Conservation (phyloP, 2,888 invertebrate genomes). For the Ichneumon xanthorius region DNA sequence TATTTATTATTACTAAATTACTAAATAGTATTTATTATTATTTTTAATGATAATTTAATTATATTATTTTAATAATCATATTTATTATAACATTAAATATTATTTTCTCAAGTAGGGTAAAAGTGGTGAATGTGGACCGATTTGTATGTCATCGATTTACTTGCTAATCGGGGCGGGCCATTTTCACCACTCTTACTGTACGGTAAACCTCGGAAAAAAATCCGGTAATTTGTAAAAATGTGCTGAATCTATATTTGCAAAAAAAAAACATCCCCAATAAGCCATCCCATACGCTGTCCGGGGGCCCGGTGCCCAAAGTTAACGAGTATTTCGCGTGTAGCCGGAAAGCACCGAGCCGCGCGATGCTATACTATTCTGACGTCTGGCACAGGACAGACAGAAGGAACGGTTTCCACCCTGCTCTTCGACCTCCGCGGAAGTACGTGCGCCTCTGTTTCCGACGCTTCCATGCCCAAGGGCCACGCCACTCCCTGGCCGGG, state of each 20-base stretch:
- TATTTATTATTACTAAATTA: not conserved
- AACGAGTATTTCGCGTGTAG: constrained; percentile 81
- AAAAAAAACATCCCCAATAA: constrained; percentile 9
- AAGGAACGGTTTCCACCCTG: constrained; percentile 62
- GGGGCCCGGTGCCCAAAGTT: constrained; percentile 73
- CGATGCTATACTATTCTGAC: constrained; percentile 55
- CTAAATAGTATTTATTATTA: not conserved
- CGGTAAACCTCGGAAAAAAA: not conserved
- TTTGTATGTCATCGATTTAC: no score
- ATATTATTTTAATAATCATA: no score
- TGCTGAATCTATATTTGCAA: constrained; percentile 12
- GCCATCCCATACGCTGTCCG: constrained; percentile 9
- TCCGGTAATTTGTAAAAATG: constrained; percentile 1
- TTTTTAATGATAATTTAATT: not conserved
- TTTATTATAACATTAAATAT: no score
- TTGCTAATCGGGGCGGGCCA: not conserved
- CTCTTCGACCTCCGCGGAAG: constrained; percentile 57
- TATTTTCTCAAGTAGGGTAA: no score
- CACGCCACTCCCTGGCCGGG: constrained; percentile 77
- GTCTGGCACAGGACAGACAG: constrained; percentile 51
- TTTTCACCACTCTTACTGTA: not conserved
- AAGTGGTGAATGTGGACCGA: no score
- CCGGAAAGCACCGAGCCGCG: constrained; percentile 75
- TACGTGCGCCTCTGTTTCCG: constrained; percentile 67
- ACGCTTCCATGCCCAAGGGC: constrained; percentile 51